Percentiles rank a stretch among this genome's conserved stretches.
These are phyloP conservation scores for Acronicta alni DNA, from an alignment of 2,888 invertebrate species.

Conservation along the genomic window DNA sequence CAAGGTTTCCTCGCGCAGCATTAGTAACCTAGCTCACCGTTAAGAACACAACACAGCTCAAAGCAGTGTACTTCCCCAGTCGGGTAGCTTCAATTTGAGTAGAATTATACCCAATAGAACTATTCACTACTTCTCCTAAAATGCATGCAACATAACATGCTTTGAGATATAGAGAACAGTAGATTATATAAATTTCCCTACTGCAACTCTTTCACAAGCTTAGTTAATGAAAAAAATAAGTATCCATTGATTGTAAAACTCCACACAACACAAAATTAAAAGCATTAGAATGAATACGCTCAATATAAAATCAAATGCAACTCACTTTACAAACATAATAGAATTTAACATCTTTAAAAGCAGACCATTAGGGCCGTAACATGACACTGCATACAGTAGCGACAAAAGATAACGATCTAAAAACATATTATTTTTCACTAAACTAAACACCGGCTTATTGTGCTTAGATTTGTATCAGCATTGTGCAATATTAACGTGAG, in stretches of 20 bases:
- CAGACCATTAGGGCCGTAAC: slow-evolving; percentile 65
- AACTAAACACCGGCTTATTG: slow-evolving; percentile 70
- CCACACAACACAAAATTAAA: slow-evolving; percentile 3
- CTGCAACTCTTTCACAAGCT: no score
- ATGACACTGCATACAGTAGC: slow-evolving; percentile 71
- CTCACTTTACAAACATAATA: slow-evolving; percentile 44
- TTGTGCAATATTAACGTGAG: slow-evolving; percentile 75
- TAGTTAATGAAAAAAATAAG: slow-evolving; percentile 1
- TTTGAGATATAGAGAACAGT: no score
- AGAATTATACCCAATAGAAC: no score
- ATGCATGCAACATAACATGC: no score
- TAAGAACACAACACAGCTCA: no score
- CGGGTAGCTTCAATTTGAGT: no score
- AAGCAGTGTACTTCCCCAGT: no score
- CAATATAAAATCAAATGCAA: slow-evolving; percentile 35
- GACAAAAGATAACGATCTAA: slow-evolving; percentile 76
- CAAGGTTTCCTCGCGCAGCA: no score
- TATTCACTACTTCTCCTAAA: no score
- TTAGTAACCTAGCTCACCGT: no score
- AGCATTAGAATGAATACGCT: slow-evolving; percentile 15
- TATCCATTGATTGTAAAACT: background rate
- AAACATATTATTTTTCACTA: slow-evolving; percentile 87
- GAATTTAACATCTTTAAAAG: slow-evolving; percentile 51
- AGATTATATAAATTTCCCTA: no score
- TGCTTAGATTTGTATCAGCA: slow-evolving; percentile 64